phyloP scores from a whole-genome alignment of 2,113 vertebrate species.

The Erythrocercus mccallii region DNA sequence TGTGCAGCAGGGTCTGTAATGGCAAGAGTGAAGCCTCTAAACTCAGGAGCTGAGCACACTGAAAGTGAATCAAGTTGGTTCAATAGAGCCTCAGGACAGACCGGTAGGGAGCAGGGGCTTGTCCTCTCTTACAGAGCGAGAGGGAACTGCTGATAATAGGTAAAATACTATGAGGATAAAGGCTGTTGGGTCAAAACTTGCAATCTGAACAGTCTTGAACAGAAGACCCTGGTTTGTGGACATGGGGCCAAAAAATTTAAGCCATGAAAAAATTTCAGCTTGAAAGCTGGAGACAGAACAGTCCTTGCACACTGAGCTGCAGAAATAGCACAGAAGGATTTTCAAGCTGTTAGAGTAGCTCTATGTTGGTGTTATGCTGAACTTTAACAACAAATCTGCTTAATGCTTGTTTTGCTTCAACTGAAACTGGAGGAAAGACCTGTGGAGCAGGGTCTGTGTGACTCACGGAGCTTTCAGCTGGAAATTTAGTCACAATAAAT shows the following conservation, averaged over 20 bases:
- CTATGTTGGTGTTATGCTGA: not conserved
- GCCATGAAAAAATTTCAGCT: not conserved
- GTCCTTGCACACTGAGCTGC: fast-evolving
- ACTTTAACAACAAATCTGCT: not conserved
- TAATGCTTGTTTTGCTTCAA: not conserved
- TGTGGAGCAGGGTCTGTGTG: not conserved
- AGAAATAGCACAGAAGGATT: not conserved
- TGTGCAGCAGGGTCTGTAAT: not conserved
- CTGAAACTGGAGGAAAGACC: not conserved
- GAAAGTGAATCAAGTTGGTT: fast-evolving
- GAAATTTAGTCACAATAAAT: not conserved
- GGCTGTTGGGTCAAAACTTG: not conserved
- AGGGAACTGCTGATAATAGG: not conserved
- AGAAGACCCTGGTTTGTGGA: not conserved
- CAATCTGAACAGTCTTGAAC: fast-evolving
- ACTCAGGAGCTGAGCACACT: not conserved
- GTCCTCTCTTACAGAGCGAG: not conserved
- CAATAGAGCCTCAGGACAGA: not conserved
- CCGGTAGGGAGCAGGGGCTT: fast-evolving
- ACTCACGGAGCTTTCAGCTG: not conserved
- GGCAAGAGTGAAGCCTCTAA: too few species aligned
- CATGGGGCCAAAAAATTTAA: not conserved
- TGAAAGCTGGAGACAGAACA: not conserved
- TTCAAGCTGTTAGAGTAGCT: not conserved
- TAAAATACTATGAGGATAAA: not conserved